A percentile compares a stretch with the other conserved stretches of the same genome.
Conservation (phyloP, 2,113 vertebrate species). For the Eublepharis macularius region DNA sequence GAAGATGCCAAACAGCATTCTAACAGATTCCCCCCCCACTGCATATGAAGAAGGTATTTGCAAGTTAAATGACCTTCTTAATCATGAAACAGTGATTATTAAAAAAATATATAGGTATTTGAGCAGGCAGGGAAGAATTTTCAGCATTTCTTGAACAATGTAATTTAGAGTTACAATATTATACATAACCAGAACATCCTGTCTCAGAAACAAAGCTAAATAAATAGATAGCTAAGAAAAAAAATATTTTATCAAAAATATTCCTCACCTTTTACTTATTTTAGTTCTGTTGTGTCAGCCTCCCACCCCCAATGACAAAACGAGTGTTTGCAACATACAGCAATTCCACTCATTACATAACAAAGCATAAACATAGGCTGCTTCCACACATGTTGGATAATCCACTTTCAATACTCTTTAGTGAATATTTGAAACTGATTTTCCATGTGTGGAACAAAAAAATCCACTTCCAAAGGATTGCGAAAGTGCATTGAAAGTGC, state of each 20-base stretch:
- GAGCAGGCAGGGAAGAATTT: background rate
- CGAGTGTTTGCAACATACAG: too few relatives aligned
- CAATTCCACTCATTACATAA: too few relatives aligned
- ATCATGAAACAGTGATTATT: conserved; percentile 69
- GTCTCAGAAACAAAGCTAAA: background rate
- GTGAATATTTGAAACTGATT: too few relatives aligned
- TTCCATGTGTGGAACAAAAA: too few relatives aligned
- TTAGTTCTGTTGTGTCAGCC: too few relatives aligned
- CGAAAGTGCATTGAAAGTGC: too few relatives aligned
- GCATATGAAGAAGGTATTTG: conserved; percentile 53
- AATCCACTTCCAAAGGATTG: too few relatives aligned
- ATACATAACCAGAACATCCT: background rate
- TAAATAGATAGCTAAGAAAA: background rate
- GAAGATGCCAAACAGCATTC: conserved; percentile 72
- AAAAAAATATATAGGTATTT: conserved; percentile 59
- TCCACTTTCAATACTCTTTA: too few relatives aligned
- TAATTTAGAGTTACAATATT: background rate
- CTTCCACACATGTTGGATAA: too few relatives aligned
- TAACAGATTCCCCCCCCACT: conserved; percentile 58
- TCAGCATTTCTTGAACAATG: background rate
- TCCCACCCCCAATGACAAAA: background rate
- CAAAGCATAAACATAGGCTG: too few relatives aligned
- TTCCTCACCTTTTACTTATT: conserved; percentile 42
- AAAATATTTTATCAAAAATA: conserved; percentile 48
- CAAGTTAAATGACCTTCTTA: conserved; percentile 69